Percentiles rank a stretch among this genome's conserved stretches.
Conservation (phyloP, 2,888 invertebrate species). For the Eupithecia insigniata region DNA sequence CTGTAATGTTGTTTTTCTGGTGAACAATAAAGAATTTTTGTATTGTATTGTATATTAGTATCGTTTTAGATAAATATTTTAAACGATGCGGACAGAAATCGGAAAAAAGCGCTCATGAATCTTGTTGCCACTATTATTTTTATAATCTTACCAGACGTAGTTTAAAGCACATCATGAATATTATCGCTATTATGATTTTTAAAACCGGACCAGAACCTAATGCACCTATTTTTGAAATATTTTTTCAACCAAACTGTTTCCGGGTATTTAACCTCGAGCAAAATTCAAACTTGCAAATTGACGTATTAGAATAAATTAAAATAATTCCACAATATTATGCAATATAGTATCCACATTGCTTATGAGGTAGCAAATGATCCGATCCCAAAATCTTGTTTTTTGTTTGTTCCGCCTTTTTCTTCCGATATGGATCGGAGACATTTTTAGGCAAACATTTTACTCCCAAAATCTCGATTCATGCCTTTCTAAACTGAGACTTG, state of each 20-base stretch:
- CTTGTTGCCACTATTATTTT: not conserved
- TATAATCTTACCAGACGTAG: too few relatives aligned
- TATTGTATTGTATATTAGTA: too few relatives aligned
- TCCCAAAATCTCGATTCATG: not conserved
- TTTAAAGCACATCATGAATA: not conserved
- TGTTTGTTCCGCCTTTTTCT: too few relatives aligned
- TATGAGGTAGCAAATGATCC: too few relatives aligned
- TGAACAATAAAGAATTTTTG: too few relatives aligned
- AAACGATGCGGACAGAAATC: too few relatives aligned
- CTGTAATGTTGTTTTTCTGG: too few relatives aligned
- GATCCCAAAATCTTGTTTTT: too few relatives aligned
- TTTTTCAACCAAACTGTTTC: not conserved
- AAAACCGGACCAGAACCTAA: not conserved
- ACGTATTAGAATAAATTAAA: not conserved
- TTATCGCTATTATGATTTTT: not conserved
- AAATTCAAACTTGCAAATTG: not conserved
- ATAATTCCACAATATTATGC: not conserved
- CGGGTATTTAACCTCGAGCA: not conserved
- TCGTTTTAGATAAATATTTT: too few relatives aligned
- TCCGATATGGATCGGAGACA: too few relatives aligned
- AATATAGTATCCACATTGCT: not conserved
- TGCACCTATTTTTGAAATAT: not conserved
- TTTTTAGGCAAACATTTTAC: too few relatives aligned
- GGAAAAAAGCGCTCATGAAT: not conserved
- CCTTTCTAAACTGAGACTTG: not conserved